phyloP scores from a whole-genome alignment of 2,888 invertebrate genomes.

The Stenchaetothrips biformis region DNA sequence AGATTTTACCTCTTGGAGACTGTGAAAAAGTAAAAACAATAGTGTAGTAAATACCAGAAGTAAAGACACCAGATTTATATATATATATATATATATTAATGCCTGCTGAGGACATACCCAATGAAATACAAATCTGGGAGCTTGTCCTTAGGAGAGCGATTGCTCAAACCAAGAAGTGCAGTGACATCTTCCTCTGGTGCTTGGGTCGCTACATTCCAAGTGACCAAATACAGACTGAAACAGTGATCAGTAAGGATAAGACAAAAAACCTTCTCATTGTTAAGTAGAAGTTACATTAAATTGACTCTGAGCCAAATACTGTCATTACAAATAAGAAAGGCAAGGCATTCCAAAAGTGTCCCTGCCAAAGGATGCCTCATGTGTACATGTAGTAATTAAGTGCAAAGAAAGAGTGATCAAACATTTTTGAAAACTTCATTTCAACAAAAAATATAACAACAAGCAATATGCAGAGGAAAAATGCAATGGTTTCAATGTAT shows the following conservation, averaged over 20 bases:
- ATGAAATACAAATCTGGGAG: conserved; percentile 81
- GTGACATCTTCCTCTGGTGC: conserved; percentile 68
- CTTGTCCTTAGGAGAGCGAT: conserved; percentile 57
- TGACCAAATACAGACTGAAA: conserved; percentile 72
- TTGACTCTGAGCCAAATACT: neutral
- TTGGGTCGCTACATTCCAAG: conserved; percentile 87
- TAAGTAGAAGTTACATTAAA: neutral
- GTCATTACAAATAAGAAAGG: neutral
- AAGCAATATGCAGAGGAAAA: neutral
- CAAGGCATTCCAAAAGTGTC: neutral
- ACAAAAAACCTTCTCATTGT: neutral
- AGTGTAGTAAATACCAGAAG: neutral
- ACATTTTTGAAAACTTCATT: neutral
- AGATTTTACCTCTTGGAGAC: conserved; percentile 76
- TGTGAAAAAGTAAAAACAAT: conserved; percentile 31
- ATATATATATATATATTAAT: neutral
- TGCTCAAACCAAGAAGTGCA: conserved; percentile 63
- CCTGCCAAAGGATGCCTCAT: neutral
- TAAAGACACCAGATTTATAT: neutral
- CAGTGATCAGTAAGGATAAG: conserved; percentile 34
- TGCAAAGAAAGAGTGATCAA: neutral
- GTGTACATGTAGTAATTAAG: neutral
- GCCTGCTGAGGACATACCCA: conserved; percentile 54
- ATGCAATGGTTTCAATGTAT: neutral
- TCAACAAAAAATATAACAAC: neutral